A percentile compares a stretch with the other conserved stretches of the same genome.
Evolutionary conservation across 1,140 invertebrate genomes (phyloP).

Genomic region (Neelides sp.): DNA sequence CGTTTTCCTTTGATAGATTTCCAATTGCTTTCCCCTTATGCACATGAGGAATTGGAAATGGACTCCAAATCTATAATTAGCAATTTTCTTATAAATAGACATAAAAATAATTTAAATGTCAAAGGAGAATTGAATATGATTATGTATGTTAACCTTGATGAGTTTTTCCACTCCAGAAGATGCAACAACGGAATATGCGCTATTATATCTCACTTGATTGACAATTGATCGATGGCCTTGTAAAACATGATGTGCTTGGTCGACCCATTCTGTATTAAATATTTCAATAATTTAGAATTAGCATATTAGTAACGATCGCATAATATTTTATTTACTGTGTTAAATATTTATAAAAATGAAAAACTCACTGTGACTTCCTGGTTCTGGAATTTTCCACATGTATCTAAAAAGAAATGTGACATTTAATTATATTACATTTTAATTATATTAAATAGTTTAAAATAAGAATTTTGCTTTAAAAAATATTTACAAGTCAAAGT

Average conservation of each 20-base stretch:
- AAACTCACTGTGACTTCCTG: slow-evolving; percentile 37
- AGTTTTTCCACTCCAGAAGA: slow-evolving; percentile 93
- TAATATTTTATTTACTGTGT: slow-evolving; percentile 1
- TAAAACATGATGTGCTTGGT: slow-evolving; percentile 64
- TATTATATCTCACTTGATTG: slow-evolving; percentile 87
- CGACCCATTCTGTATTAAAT: slow-evolving; percentile 41
- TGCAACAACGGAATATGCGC: slow-evolving; percentile 65
- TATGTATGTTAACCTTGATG: no score
- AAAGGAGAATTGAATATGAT: no score
- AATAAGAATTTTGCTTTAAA: no score
- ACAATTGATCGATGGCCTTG: slow-evolving; percentile 87
- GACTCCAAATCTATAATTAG: slow-evolving; percentile 57
- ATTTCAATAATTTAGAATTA: not conserved
- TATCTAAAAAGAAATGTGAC: no score
- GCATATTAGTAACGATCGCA: not conserved
- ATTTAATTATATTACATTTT: no score
- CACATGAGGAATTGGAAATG: slow-evolving; percentile 50
- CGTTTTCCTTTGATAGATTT: slow-evolving; percentile 41
- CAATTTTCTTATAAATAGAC: no score
- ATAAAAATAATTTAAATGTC: no score
- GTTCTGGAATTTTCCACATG: slow-evolving; percentile 69
- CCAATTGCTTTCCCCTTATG: slow-evolving; percentile 39
- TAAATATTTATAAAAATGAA: slow-evolving; percentile 9
- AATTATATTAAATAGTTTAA: no score
- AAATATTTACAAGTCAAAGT: slow-evolving; percentile 89